A percentile compares a stretch with the other conserved stretches of the same genome.
Evolutionary conservation across 2,113 vertebrate genomes (phyloP).

Genomic region (Ammodytes dubius): DNA sequence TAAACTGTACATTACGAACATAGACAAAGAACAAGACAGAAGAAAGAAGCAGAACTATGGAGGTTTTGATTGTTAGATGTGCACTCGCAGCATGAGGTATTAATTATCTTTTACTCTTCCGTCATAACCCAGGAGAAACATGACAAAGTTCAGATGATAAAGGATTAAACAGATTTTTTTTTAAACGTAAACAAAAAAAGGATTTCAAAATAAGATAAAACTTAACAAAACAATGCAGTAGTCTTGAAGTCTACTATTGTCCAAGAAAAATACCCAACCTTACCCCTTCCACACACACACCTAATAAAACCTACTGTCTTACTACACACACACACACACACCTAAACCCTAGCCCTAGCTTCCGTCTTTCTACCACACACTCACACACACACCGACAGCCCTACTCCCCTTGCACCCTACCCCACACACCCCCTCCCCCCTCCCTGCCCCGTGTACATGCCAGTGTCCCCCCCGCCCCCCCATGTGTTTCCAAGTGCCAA

Average conservation of each 20-base stretch:
- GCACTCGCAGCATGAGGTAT: slow-evolving; percentile 88
- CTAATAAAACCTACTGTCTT: background rate
- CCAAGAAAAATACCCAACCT: slow-evolving; percentile 63
- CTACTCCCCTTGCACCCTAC: slow-evolving; percentile 7
- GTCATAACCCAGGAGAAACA: slow-evolving; percentile 71
- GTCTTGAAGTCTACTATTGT: slow-evolving; percentile 73
- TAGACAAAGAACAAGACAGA: slow-evolving; percentile 64
- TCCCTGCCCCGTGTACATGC: slow-evolving; percentile 73
- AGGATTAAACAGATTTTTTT: slow-evolving; percentile 57
- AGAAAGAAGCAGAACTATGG: slow-evolving; percentile 80
- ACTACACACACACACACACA: background rate
- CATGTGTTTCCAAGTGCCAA: slow-evolving; percentile 91
- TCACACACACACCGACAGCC: slow-evolving; percentile 23
- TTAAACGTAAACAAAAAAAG: slow-evolving; percentile 53
- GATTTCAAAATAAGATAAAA: slow-evolving; percentile 1
- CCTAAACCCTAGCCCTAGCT: slow-evolving; percentile 34
- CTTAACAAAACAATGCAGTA: slow-evolving; percentile 72
- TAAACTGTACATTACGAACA: slow-evolving; percentile 84
- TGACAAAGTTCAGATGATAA: slow-evolving; percentile 23
- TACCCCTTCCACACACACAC: slow-evolving; percentile 7
- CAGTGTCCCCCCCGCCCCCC: slow-evolving; percentile 75
- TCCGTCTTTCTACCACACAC: slow-evolving; percentile 24
- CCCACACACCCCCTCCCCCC: slow-evolving; percentile 6
- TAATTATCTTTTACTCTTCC: slow-evolving; percentile 81
- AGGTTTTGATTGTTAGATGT: slow-evolving; percentile 86